Conservation (phyloP, 2,888 invertebrate genomes). For the Ennomos quercinarius region DNA sequence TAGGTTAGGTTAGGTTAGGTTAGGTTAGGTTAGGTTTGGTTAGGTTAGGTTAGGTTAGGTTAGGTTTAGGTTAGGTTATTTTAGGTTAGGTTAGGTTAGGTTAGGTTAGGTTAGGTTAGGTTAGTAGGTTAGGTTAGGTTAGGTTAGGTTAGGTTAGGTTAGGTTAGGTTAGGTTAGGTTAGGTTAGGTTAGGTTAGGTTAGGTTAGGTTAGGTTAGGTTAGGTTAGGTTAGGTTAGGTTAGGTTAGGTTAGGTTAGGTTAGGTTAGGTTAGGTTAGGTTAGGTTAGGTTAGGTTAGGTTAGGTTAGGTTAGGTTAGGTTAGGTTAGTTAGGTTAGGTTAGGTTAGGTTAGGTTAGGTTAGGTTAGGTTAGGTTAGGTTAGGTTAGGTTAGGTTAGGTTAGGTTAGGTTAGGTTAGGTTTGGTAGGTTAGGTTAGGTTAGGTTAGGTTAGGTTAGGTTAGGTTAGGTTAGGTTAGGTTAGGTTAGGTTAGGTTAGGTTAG, state of each 20-base stretch:
- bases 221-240: constrained; percentile 21
- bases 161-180: constrained; percentile 30
- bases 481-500: too few species aligned
- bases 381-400: too few species aligned
- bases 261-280: constrained; percentile 21
- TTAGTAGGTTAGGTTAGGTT: constrained; percentile 35
- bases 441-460: too few species aligned
- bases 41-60: constrained; percentile 30
- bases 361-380: too few species aligned
- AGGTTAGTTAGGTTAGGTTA: too few species aligned
- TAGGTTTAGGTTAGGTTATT: constrained; percentile 29
- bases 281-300: too few species aligned
- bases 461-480: too few species aligned
- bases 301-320: too few species aligned
- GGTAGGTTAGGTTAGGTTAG: too few species aligned
- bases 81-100: constrained; percentile 30
- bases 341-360: too few species aligned
- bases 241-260: constrained; percentile 33
- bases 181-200: constrained; percentile 39
- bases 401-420: too few species aligned
- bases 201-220: constrained; percentile 32
- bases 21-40: constrained; percentile 27
- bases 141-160: constrained; percentile 32
- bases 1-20: constrained; percentile 33
- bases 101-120: constrained; percentile 26